A percentile compares a stretch with the other conserved stretches of the same genome.
phyloP scores from a whole-genome alignment of 2,113 vertebrate species.

The Tinamus guttatus region DNA sequence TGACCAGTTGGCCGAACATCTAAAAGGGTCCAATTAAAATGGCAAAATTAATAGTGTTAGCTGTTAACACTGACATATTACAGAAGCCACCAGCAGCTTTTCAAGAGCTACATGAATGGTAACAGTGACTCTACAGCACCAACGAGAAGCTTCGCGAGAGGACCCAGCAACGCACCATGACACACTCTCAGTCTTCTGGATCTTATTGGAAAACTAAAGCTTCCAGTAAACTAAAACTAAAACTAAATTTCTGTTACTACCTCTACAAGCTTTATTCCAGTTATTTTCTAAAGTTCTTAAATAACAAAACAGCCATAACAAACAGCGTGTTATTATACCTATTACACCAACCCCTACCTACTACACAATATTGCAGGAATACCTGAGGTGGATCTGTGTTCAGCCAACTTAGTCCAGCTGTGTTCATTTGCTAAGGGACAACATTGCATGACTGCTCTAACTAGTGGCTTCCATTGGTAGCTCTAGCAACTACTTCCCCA shows the following conservation, averaged over 20 bases:
- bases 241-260: neutral
- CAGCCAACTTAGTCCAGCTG: neutral
- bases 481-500: neutral
- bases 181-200: neutral
- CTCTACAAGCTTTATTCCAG: neutral
- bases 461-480: neutral
- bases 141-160: neutral
- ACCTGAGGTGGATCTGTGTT: neutral
- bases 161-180: neutral
- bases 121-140: neutral
- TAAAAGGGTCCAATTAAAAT: constrained; percentile 80
- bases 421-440: neutral
- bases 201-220: neutral
- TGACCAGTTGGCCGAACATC: constrained; percentile 97
- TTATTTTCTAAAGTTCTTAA: neutral
- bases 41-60: constrained; percentile 47
- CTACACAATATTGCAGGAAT: neutral
- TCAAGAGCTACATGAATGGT: constrained; percentile 14
- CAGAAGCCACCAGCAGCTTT: constrained; percentile 2
- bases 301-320: neutral
- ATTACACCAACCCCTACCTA: neutral
- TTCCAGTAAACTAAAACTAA: too few species aligned
- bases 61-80: constrained; percentile 2
- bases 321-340: neutral
- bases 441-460: neutral